These are phyloP conservation scores for Bos indicus DNA, from an alignment of 2,113 vertebrate genomes.

Conservation along the genomic window DNA sequence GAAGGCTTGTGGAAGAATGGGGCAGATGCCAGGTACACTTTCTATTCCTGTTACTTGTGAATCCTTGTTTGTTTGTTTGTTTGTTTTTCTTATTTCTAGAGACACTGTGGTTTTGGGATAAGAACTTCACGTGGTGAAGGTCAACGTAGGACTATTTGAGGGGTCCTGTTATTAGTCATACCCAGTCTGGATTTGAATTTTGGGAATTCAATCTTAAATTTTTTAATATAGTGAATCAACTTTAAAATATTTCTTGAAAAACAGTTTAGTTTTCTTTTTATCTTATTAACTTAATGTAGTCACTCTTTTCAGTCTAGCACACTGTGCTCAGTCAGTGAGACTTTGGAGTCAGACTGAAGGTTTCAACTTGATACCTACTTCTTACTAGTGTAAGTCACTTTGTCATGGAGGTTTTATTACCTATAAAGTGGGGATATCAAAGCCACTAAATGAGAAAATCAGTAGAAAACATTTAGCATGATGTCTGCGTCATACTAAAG, in stretches of 20 bases:
- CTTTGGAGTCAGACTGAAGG: neutral
- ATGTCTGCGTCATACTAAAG: neutral
- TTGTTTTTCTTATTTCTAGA: neutral
- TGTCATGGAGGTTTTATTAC: neutral
- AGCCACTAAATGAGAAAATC: neutral
- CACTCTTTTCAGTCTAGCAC: neutral
- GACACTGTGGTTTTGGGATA: neutral
- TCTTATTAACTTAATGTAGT: neutral
- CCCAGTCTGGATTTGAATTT: neutral
- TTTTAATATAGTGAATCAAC: neutral
- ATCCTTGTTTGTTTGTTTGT: neutral
- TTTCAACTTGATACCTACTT: neutral
- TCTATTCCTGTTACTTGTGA: neutral
- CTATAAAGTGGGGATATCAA: neutral
- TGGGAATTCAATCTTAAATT: neutral
- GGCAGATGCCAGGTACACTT: neutral
- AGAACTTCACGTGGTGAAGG: neutral
- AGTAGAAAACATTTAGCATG: neutral
- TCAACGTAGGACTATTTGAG: neutral
- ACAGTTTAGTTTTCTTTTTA: neutral
- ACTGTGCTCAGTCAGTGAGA: neutral
- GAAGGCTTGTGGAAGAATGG: neutral
- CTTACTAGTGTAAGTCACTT: neutral
- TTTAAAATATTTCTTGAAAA: conserved; percentile 20
- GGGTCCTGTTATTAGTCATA: neutral